Base-by-base conservation (phyloP, 2,113 vertebrate genomes). In the Xenotilapia caudafasciata region DNA sequence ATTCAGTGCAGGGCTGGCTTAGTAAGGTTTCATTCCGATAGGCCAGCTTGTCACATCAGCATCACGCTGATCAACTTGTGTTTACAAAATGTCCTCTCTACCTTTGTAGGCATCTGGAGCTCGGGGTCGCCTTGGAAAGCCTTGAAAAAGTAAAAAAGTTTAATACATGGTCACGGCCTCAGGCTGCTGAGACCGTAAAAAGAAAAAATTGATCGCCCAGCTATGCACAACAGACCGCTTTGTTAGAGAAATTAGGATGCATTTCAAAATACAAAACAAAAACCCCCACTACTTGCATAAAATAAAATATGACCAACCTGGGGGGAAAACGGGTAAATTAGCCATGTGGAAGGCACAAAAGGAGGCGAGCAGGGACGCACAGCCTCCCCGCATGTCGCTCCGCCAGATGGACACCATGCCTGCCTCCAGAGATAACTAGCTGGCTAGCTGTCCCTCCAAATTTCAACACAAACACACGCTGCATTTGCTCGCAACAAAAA, bases 371-470 rank as follows among this genome's bases (percentile, higher is more conserved):
- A 83, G 47, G 62, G 28, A 65, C 80, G 73, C 92, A 49, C 89
- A 86, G 91, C 90, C 85, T 86, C 92, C 92, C 85, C 91, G 90
- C 94, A 93, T 84, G 92, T 94, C 89, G 84, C 93, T 93, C 88
- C 91, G 94, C 95, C 96, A 96, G 96, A 96, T 95, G 95, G 96
- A 96, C 95, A 96, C 94, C 95, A 96, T 92, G 96, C 96, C 93
- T 89, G 90, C 92, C 93, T 94, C 94, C 82, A 56, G 54, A 91
- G 91, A 93, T 83, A 95, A 95, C 91, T 94, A 93, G 93, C 94
- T 94, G 92, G 92, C 90, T 96, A 96, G 94, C 94, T 89, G 92
- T 92, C 91, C 95, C 94, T 94, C 95, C 95, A 90, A 89, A 94
- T 93, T 94, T 81, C 92, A 94, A 95, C 94, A 91, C 93, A 93